A percentile compares a stretch with the other conserved stretches of the same genome.
Evolutionary conservation across 2,113 vertebrate species (phyloP).

Genomic region (Perca fluviatilis): DNA sequence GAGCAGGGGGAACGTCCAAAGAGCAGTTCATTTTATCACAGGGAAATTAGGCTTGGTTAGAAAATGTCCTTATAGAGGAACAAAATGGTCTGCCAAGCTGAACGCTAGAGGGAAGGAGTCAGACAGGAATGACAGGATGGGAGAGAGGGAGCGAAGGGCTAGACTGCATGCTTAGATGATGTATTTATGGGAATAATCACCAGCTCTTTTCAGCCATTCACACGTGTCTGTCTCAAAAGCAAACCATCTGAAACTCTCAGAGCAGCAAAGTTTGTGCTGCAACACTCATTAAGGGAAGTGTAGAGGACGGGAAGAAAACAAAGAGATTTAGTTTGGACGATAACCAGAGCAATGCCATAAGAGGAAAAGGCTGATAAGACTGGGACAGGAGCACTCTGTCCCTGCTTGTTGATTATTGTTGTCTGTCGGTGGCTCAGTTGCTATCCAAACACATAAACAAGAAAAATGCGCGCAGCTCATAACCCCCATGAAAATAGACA

Average conservation of each 20-base stretch:
- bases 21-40: constrained; percentile 52
- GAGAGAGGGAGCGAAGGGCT: constrained; percentile 1
- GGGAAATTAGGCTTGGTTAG: constrained; percentile 38
- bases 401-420: constrained; percentile 26
- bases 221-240: background rate
- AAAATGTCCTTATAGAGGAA: constrained; percentile 70
- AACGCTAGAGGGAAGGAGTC: constrained; percentile 15
- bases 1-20: constrained; percentile 38
- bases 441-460: constrained; percentile 50
- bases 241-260: background rate
- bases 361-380: constrained; percentile 57
- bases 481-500: constrained; percentile 27
- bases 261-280: constrained; percentile 8
- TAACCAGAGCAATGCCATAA: constrained; percentile 53
- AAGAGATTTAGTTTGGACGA: constrained; percentile 29
- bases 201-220: background rate
- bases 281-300: constrained; percentile 1
- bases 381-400: constrained; percentile 15
- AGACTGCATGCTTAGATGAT: constrained; percentile 14
- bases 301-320: constrained; percentile 9
- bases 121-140: constrained; percentile 25
- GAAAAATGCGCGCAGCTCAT: constrained; percentile 18
- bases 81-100: constrained; percentile 55
- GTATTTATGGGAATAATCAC: constrained; percentile 12
- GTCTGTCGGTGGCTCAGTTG: constrained; percentile 19